Evolutionary conservation across 2,888 invertebrate species (phyloP), one percentile per base, ranked within the genome.

Genomic region (Litoditis marina): DNA sequence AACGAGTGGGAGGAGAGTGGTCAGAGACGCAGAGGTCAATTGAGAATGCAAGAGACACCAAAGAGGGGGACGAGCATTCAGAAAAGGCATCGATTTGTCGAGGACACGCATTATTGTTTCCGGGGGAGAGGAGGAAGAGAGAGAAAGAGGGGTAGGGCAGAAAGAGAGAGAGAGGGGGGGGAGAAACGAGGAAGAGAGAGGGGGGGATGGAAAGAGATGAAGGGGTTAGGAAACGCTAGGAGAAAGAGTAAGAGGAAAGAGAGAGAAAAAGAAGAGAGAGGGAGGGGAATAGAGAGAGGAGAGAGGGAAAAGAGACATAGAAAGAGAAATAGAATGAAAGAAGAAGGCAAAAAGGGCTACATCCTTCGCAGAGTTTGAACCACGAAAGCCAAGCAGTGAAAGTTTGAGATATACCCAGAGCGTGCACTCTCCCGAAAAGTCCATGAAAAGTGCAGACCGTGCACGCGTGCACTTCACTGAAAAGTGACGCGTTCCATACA

Each of bases 31-130:
- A 47, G 47, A 30, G 28, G 46, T 31, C 19, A 52, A 2, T 16
- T 27, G 39, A 11, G 42, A 46, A 44, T 52, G 59, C 13, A 34
- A 51, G 16, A 51, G 25, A 44, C 27, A n/a, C n/a, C n/a, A n/a
- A n/a, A n/a, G n/a, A n/a, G n/a, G n/a, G n/a, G n/a, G n/a, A n/a
- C n/a, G n/a, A n/a, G n/a, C n/a, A n/a, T n/a, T n/a, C n/a, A n/a
- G n/a, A n/a, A n/a, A n/a, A n/a, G n/a, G n/a, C n/a, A n/a, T n/a
- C n/a, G n/a, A n/a, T n/a, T 19, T 42, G 42, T 6, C 4, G 42
- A 42, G 42, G 19, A 19, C 42, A 3, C n/a, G 42, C 42, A 19
- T 42, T 42, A 36, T 42, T 42, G 42, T 42, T 42, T 42, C 42
- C 42, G 42, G 42, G 8, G 36, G 36, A 7, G 36, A 42, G n/a